Base-by-base conservation (phyloP, 2,888 invertebrate species). In the Hirudinaria manillensis region DNA sequence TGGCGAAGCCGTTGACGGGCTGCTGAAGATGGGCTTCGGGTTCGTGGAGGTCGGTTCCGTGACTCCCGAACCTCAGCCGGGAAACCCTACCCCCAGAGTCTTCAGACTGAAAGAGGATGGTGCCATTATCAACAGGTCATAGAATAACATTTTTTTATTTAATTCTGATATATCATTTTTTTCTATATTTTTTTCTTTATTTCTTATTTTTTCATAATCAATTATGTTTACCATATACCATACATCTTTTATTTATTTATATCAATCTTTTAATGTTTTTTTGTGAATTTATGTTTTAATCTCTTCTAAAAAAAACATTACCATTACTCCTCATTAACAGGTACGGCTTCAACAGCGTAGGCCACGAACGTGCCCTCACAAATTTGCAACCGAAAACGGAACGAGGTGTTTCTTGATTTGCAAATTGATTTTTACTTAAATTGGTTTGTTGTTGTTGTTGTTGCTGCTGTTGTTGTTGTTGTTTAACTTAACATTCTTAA, bases 11-110 rank as follows among this genome's bases (percentile, higher is more conserved):
- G 88, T 96, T 1, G 85, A 89, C 81, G 93, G 93, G 0, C 86
- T 99, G 56, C 88, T 89, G 77, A 89, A 90, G 81, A 87, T 94
- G 76, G 98, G 98, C 0, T 97, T 99, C 86, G 93, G 97, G 6
- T 93, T 96, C 85, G 90, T 98, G 32, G 98, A 99, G 89, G 90
- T 99, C 80, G 98, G 98, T 77, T 94, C 94, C 4, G 91, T 99
- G 0, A 99, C 99, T 1, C 98, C 98, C 0, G 84, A 90, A 81
- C 92, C 98, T 0, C 99, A 99, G 84, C 87, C 89, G 0, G 99
- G 99, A 0, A 99, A 99, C 86, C 90, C 91, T 13, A 91, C 91
- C 84, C 98, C 98, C 0, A 88, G 99, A 81, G 92, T 99, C 0
- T 99, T 99, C 85, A 88, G 98, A 75, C 86, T 99, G 16, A 83